Base-by-base conservation (phyloP, 1,140 invertebrate genomes). In the Drosophila trapezifrons region DNA sequence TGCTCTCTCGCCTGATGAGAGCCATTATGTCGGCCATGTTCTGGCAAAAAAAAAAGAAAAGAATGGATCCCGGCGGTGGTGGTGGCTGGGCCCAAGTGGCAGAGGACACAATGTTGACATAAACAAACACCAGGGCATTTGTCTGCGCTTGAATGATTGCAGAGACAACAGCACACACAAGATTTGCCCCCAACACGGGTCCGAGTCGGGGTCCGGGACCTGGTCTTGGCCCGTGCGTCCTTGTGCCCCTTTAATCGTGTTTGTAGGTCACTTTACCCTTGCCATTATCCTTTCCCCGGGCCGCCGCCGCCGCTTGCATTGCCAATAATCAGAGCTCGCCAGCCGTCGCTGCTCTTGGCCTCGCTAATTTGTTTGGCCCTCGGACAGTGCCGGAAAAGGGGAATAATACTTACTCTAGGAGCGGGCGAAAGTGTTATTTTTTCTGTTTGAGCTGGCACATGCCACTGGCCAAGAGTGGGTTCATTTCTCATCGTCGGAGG, bases 111-210 rank as follows among this genome's bases (percentile, higher is more conserved):
- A 69, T 82, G 80, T 83, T 84, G 76, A 56, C 80, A 72, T 58
- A 66, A 80, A 80, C 80, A 83, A 84, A 80, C 76, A 83, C 58
- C 56, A 80, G 52, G 56, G 58, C 76, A 84, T 83, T 83, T 84
- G 76, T 84, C 80, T 83, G 80, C 65, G 72, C 65, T 42, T 76
- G 72, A 80, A 80, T 65, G 80, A 83, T 80, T 84, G 76, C 80
- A 75, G 47, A 65, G 67, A 74, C 54, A 76, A 75, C 63, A 60
- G 52, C 35, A 40, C 25, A 42, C 46, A 64, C 51, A 47, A 75
- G 59, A 54, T 59, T 59, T 67, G 29, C 27, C 45, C 43, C 25
- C 47, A 42, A 40, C 43, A 62, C 45, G 27, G 20, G 15, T 60
- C 42, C n/a, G 9, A 49, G 62, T 32, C 56, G 13, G 32, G 32